Evolutionary conservation across 2,113 vertebrate genomes (phyloP), one percentile per base, ranked within the genome.

Genomic region (Oophaga pumilio): DNA sequence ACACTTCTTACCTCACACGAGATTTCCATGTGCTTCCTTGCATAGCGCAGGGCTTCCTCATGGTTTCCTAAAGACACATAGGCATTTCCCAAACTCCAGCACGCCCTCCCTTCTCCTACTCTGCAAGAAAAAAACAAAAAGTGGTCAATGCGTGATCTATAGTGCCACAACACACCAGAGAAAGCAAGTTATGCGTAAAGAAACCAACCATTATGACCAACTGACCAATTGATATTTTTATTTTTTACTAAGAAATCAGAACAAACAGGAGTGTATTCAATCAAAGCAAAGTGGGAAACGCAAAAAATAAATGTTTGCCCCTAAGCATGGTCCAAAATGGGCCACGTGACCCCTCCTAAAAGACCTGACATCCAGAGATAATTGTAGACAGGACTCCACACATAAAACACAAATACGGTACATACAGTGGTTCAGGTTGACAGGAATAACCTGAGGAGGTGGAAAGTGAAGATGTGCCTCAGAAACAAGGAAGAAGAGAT

Each of bases 41-140:
- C 96, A 8, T 97, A 99, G 89, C 95, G 95, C 87, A 99, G 93
- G 49, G 97, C 98, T 91, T 97, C 96, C 0, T 96, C 95, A 0
- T 97, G 97, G 90, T 96, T 97, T 84, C 95, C 97, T 91, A 98
- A 94, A 66, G 97, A 97, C 86, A 97, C 92, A 0, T 98, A 99
- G 33, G 97, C 97, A 50, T 99, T 99, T 86, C 97, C 97, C 0
- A 99, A 93, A 88, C 98, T 99, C 98, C 98, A 99, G 92, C 97
- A 98, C 0, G 98, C 98, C 82, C 98, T 96, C 62, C 97, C 97
- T 91, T 99, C 98, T 6, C 98, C 98, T 84, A 99, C 97, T 92
- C 98, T 99, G 94, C 87, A 87, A 89, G 89, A 81, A 73, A 43
- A 76, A 74, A 9, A 53, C 26, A 9, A 73, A 24, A 33, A 9